A percentile compares a stretch with the other conserved stretches of the same genome.
Evolutionary conservation across 2,113 vertebrate species (phyloP).

Genomic region (Notiomystis cincta): DNA sequence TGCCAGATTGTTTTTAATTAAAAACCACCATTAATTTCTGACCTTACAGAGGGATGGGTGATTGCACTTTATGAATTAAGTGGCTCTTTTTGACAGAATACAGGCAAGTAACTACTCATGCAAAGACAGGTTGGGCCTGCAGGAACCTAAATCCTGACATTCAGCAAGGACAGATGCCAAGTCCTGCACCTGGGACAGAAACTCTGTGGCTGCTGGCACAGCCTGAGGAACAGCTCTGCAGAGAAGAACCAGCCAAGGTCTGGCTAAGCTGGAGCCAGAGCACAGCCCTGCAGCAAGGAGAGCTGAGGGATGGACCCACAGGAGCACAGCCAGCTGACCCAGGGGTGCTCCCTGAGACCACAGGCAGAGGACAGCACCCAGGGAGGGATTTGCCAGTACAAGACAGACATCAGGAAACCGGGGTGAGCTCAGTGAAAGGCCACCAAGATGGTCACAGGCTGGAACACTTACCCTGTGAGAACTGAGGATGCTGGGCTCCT

Average conservation of each 20-base stretch:
- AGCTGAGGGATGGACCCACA: not conserved
- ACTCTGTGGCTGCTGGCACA: not conserved
- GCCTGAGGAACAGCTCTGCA: not conserved
- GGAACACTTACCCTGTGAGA: not conserved
- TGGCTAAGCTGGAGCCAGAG: not conserved
- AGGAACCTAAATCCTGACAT: not conserved
- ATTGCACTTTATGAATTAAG: not conserved
- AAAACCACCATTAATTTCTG: not conserved
- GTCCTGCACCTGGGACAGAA: not conserved
- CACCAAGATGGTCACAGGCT: not conserved
- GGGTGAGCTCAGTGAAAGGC: not conserved
- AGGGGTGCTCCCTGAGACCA: not conserved
- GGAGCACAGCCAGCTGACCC: not conserved
- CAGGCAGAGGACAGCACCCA: not conserved
- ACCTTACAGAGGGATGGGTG: not conserved
- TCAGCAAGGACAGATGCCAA: not conserved
- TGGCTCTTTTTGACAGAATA: not conserved
- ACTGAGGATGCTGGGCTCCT: not conserved
- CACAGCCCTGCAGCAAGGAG: not conserved
- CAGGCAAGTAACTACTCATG: not conserved
- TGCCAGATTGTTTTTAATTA: not conserved
- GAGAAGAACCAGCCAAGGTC: not conserved
- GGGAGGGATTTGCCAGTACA: not conserved
- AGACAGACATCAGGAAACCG: not conserved
- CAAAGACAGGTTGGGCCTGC: not conserved